Conservation (phyloP, 1,140 invertebrate species). For the Oreohelix idahoensis region DNA sequence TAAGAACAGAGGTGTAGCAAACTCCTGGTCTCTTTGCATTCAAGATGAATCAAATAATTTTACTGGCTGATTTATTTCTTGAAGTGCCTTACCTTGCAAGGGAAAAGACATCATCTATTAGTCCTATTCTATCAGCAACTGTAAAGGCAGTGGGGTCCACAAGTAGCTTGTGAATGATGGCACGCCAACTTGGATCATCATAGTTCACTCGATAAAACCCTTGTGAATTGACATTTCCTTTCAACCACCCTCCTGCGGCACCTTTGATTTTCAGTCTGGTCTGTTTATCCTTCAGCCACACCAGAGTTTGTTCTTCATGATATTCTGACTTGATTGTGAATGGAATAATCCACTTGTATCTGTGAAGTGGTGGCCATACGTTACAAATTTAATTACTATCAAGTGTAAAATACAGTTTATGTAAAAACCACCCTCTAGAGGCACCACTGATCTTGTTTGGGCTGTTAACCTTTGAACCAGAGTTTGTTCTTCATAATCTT, state of each 20-base stretch:
- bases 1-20: no score
- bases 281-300: conserved; percentile 54
- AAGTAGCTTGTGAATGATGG: conserved; percentile 80
- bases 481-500: no score
- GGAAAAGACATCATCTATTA: conserved; percentile 1
- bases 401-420: no score
- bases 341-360: conserved; percentile 83
- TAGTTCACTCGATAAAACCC: conserved; percentile 90
- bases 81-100: conserved; percentile 3
- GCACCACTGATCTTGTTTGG: no score
- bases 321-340: conserved; percentile 77
- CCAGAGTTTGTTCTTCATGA: conserved; percentile 20
- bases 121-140: not conserved
- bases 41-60: no score
- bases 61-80: no score
- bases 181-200: conserved; percentile 83
- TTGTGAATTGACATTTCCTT: conserved; percentile 87
- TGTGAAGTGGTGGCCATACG: no score
- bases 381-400: no score
- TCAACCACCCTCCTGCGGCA: conserved; percentile 79
- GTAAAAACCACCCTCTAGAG: no score
- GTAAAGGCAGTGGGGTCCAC: conserved; percentile 77
- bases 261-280: not conserved
- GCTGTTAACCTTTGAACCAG: no score
- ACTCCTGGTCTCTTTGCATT: no score